Conservation (phyloP, 2,888 invertebrate species). For the Cinara cedri region DNA sequence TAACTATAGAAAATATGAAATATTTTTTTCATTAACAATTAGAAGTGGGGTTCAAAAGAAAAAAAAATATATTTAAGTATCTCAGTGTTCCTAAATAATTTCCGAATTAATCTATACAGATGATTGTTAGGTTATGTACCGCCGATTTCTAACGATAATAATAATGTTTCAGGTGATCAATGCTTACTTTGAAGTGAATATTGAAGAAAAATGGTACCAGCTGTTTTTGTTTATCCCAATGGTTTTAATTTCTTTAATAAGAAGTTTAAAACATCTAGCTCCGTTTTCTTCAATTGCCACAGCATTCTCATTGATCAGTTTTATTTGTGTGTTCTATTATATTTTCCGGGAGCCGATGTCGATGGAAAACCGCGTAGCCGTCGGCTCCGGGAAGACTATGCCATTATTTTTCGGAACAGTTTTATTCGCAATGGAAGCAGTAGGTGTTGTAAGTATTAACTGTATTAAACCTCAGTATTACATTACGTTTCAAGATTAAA, state of each 20-base stretch:
- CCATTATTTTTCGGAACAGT: conserved; percentile 96
- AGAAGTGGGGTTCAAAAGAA: too few relatives aligned
- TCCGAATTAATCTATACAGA: too few relatives aligned
- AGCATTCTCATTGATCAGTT: conserved; percentile 78
- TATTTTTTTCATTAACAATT: too few relatives aligned
- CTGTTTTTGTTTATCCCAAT: neutral
- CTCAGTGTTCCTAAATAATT: too few relatives aligned
- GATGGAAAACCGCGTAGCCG: conserved; percentile 69
- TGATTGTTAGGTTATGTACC: too few relatives aligned
- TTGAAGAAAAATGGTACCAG: neutral
- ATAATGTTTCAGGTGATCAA: conserved; percentile 64
- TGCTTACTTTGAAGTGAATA: neutral
- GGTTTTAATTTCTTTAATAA: neutral
- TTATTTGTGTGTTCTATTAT: conserved; percentile 84
- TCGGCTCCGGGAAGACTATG: conserved; percentile 72
- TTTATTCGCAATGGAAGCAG: conserved; percentile 93
- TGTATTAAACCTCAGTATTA: too few relatives aligned
- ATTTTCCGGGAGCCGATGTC: conserved; percentile 75
- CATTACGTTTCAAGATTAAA: too few relatives aligned
- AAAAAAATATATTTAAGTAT: too few relatives aligned
- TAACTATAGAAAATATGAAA: too few relatives aligned
- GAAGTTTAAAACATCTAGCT: conserved; percentile 66
- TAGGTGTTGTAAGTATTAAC: conserved; percentile 84
- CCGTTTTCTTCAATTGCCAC: conserved; percentile 91
- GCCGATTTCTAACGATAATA: too few relatives aligned